Percentiles rank a stretch among this genome's conserved stretches.
Conservation (phyloP, 2,797 vertebrate species). For the Salmo trutta region DNA sequence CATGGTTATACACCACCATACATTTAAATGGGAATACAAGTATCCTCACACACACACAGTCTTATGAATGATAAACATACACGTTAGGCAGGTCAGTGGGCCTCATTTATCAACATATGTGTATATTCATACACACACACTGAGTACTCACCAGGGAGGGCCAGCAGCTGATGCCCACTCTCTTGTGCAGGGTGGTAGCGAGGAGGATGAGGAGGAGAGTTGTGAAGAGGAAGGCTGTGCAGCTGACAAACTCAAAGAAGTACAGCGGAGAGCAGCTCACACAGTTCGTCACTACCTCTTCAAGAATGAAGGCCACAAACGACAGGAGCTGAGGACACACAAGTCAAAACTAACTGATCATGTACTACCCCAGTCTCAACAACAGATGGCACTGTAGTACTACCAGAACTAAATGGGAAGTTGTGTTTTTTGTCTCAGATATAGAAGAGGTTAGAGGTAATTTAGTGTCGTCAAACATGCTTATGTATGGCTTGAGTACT, state of each 20-base stretch:
- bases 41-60: not conserved
- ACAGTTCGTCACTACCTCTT: constrained; percentile 82
- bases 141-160: constrained; percentile 69
- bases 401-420: not conserved
- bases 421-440: not conserved
- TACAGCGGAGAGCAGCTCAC: constrained; percentile 79
- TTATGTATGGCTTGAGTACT: no score
- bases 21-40: not conserved
- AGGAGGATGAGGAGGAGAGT: constrained; percentile 80
- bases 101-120: not conserved
- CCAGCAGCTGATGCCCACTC: constrained; percentile 70
- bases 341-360: not conserved
- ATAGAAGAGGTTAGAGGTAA: no score
- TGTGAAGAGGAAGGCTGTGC: constrained; percentile 85
- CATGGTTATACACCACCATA: not conserved
- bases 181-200: constrained; percentile 64
- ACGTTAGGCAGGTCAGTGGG: not conserved
- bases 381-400: not conserved
- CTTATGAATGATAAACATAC: not conserved
- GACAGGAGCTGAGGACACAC: constrained; percentile 78
- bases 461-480: no score
- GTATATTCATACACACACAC: not conserved
- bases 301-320: constrained; percentile 84
- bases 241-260: constrained; percentile 92
- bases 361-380: not conserved